These are phyloP conservation scores for Alentia gelatinosa DNA, from an alignment of 2,888 invertebrate genomes.

Conservation along the genomic window DNA sequence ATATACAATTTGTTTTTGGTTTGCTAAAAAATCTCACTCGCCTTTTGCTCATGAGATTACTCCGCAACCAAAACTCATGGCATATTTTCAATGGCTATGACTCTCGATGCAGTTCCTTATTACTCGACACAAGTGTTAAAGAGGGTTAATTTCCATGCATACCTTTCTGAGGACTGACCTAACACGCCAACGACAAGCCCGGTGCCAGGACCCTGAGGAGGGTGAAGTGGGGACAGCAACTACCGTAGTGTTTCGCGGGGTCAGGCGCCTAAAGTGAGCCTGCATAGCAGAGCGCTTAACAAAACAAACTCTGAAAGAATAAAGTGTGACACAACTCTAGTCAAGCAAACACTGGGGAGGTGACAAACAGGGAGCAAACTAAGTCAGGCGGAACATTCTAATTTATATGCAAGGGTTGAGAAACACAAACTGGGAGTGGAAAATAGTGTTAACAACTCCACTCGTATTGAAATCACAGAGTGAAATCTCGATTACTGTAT, in stretches of 20 bases:
- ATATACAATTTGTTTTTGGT: too few species aligned
- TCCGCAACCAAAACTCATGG: too few species aligned
- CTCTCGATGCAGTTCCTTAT: too few species aligned
- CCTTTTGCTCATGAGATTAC: too few species aligned
- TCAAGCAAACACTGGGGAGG: too few species aligned
- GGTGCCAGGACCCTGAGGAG: neutral
- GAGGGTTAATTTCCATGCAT: neutral
- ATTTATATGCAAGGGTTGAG: neutral
- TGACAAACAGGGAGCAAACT: too few species aligned
- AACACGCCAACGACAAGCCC: neutral
- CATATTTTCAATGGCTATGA: too few species aligned
- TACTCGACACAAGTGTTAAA: too few species aligned
- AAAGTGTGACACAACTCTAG: too few species aligned
- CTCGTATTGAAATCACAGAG: neutral
- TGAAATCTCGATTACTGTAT: neutral
- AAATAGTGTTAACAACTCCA: neutral
- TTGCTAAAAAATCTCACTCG: too few species aligned
- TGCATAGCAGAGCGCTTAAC: neutral
- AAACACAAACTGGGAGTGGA: neutral
- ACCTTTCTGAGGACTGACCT: constrained; percentile 3
- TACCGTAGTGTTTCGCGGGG: neutral
- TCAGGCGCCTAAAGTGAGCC: neutral
- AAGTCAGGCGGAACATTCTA: neutral
- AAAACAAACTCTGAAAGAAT: neutral
- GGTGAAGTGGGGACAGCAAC: neutral